Percentiles rank a stretch among this genome's conserved stretches.
phyloP scores from a whole-genome alignment of 2,888 invertebrate genomes.

The Alentia gelatinosa region DNA sequence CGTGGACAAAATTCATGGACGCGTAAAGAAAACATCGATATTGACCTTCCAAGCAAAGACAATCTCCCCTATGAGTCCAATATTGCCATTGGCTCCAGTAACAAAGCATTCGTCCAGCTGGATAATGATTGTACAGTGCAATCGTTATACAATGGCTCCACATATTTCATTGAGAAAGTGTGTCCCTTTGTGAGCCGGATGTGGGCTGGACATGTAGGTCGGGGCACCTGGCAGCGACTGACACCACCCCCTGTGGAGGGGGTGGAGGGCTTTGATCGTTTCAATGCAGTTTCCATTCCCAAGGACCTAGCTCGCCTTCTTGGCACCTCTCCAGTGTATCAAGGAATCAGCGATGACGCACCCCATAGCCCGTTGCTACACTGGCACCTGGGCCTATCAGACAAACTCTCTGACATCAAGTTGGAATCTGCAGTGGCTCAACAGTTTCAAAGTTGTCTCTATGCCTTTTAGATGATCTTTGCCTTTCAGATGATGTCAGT shows the following conservation, averaged over 20 bases:
- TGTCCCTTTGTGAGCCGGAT: constrained; percentile 27
- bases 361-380: neutral
- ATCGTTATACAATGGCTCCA: neutral
- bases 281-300: neutral
- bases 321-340: neutral
- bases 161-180: constrained; percentile 6
- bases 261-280: neutral
- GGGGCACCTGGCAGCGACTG: neutral
- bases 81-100: neutral
- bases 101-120: neutral
- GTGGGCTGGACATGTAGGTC: neutral
- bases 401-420: neutral
- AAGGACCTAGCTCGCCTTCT: neutral
- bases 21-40: neutral
- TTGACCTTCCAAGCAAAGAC: neutral
- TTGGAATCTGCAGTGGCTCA: neutral
- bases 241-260: constrained; percentile 18
- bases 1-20: neutral
- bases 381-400: neutral
- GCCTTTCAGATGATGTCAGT: too few relatives aligned
- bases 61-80: neutral
- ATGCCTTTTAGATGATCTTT: too few relatives aligned
- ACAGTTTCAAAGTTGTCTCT: neutral
- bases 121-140: neutral
- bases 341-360: constrained; percentile 11